Evolutionary conservation across 2,797 vertebrate genomes (phyloP).

Genomic region (Sus cebifrons): DNA sequence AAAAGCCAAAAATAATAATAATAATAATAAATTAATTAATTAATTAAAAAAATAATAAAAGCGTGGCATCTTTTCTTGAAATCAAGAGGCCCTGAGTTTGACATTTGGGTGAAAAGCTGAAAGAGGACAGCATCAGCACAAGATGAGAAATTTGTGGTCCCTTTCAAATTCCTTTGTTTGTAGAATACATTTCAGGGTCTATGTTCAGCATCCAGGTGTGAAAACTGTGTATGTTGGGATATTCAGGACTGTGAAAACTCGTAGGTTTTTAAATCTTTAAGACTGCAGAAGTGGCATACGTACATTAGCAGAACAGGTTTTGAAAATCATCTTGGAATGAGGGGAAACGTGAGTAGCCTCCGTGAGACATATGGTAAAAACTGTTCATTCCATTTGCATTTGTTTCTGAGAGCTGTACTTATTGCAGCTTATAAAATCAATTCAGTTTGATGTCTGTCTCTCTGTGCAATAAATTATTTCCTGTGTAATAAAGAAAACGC

Average conservation of each 20-base stretch:
- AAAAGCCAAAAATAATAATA: no score
- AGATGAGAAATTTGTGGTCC: neutral
- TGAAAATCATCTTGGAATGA: slow-evolving; percentile 66
- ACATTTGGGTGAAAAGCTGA: slow-evolving; percentile 55
- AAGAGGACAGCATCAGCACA: neutral
- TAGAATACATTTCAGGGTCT: neutral
- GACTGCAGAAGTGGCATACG: slow-evolving; percentile 53
- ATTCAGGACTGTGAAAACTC: slow-evolving; percentile 2
- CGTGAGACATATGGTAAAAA: slow-evolving; percentile 72
- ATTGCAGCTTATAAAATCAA: slow-evolving; percentile 78
- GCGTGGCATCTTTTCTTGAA: slow-evolving; percentile 80
- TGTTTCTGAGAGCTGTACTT: slow-evolving; percentile 72
- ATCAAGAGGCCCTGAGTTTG: slow-evolving; percentile 36
- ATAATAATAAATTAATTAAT: no score
- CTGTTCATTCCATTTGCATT: slow-evolving; percentile 76
- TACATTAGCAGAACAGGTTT: slow-evolving; percentile 72
- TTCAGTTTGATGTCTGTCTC: slow-evolving; percentile 64
- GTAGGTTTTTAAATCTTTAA: slow-evolving; percentile 68
- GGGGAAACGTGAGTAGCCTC: slow-evolving; percentile 69
- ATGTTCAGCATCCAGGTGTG: slow-evolving; percentile 41
- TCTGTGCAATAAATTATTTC: slow-evolving; percentile 71
- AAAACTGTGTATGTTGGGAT: slow-evolving; percentile 45
- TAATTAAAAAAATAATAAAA: slow-evolving; percentile 65
- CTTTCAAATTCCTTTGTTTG: slow-evolving; percentile 50
- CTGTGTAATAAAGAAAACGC: slow-evolving; percentile 70